Evolutionary conservation across 2,113 vertebrate species (phyloP), one percentile per base, ranked within the genome.

Genomic region (Tyrannus savana): DNA sequence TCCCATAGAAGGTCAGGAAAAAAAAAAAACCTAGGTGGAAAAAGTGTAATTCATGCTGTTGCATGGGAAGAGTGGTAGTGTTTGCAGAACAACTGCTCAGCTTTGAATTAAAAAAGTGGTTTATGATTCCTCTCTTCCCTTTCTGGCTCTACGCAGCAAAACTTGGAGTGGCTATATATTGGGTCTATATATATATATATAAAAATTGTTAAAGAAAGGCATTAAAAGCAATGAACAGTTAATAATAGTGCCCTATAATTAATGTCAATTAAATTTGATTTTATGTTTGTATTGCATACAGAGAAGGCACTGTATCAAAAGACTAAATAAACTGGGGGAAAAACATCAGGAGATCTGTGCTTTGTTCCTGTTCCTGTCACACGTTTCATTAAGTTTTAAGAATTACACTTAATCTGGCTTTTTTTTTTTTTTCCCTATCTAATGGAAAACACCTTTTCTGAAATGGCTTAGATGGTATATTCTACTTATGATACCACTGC

Each of bases 1-100:
- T 97, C 79, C 71, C 88, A 91, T 81, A 92, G 69, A 91, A 95
- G 86, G 84, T 96, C 94, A 44, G 53, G 22, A 6, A 41, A 46
- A 85, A 68, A 83, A 93, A 83, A 93, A 95, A 69, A 37, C 1
- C 30, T 81, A 95, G 78, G 69, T 95, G 58, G 82, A 92, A 93
- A 86, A 95, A 96, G 89, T 88, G 66, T 95, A 93, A 95, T 94
- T 96, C 84, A 81, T 94, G 64, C 46, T 67, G 66, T 67, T 78
- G 56, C 4, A 4, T 92, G 90, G 76, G 87, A 91, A 92, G 81
- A 95, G 55, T 84, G 73, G 71, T 94, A 93, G 81, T 76, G 58
- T 69, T 88, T 87, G 55, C 66, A 97, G 90, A 96, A 86, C 52
- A 68, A 87, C 75, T 90, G 73, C 50, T 90, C 41, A 64, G 80